phyloP scores from a whole-genome alignment of 2,113 vertebrate genomes.

The Numida meleagris region DNA sequence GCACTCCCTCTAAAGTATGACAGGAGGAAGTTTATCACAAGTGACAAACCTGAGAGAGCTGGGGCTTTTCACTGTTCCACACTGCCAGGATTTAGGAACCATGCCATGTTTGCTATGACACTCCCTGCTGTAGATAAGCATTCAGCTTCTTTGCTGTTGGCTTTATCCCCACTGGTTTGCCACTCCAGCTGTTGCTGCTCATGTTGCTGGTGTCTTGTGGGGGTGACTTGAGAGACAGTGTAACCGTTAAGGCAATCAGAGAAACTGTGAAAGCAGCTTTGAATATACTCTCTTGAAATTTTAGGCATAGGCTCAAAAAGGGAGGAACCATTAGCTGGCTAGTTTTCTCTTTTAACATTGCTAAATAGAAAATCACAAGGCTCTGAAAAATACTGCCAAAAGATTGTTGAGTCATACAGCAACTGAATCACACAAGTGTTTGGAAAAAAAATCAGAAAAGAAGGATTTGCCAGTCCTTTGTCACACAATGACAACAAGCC shows the following conservation, averaged over 20 bases:
- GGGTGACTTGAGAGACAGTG: neutral
- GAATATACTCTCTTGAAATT: neutral
- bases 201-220: neutral
- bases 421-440: constrained; percentile 3
- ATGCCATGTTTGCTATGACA: neutral
- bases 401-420: constrained; percentile 55
- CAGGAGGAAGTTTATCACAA: neutral
- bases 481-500: neutral
- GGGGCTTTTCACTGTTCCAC: neutral
- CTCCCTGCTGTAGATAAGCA: neutral
- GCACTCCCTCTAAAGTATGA: neutral
- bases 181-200: constrained; percentile 17
- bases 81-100: rapidly evolving
- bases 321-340: neutral
- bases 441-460: constrained; percentile 42
- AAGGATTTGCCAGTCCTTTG: constrained; percentile 3
- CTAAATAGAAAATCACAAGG: constrained; percentile 19
- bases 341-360: neutral
- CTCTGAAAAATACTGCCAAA: constrained; percentile 47
- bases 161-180: neutral
- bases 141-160: neutral
- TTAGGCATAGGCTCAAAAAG: neutral
- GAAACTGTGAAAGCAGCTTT: constrained; percentile 21
- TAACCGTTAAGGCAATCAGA: neutral
- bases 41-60: neutral